phyloP scores from a whole-genome alignment of 1,140 invertebrate genomes.

The Drosophila pallidifrons region DNA sequence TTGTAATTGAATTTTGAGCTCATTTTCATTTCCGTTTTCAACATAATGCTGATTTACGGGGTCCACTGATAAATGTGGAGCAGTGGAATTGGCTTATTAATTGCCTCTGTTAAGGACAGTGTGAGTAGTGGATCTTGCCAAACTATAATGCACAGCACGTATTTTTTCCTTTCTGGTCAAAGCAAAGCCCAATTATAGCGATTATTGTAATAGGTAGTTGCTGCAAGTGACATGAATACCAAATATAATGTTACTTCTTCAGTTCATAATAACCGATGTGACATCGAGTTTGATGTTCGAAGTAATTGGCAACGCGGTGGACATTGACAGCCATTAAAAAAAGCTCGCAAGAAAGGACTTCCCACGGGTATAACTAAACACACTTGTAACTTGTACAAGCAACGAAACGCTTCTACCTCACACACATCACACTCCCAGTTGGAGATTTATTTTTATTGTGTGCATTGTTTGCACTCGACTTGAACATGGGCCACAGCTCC shows the following conservation, averaged over 20 bases:
- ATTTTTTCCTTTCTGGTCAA: slow-evolving; percentile 53
- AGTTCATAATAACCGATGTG: slow-evolving; percentile 40
- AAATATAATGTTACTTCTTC: slow-evolving; percentile 40
- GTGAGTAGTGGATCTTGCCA: neutral
- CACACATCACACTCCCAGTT: slow-evolving; percentile 15
- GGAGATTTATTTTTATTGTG: slow-evolving; percentile 82
- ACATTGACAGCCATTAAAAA: slow-evolving; percentile 49
- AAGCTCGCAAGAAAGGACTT: slow-evolving; percentile 52
- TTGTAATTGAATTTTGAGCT: slow-evolving; percentile 80
- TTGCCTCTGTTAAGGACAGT: slow-evolving; percentile 44
- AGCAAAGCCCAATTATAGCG: slow-evolving; percentile 71
- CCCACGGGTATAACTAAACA: slow-evolving; percentile 78
- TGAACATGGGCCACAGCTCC: slow-evolving; percentile 34
- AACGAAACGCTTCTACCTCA: slow-evolving; percentile 2
- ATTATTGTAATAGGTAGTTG: slow-evolving; percentile 60
- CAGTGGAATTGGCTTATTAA: slow-evolving; percentile 68
- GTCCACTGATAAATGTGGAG: slow-evolving; percentile 55
- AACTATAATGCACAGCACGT: slow-evolving; percentile 73
- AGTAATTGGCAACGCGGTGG: slow-evolving; percentile 73
- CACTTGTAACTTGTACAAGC: slow-evolving; percentile 53
- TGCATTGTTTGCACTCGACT: slow-evolving; percentile 79
- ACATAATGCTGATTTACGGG: slow-evolving; percentile 80
- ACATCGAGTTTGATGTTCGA: slow-evolving; percentile 59
- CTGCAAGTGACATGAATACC: slow-evolving; percentile 78
- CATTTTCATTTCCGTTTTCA: slow-evolving; percentile 73